These are phyloP conservation scores for Myotis daubentonii DNA, from an alignment of 2,797 vertebrate genomes.

Conservation along the genomic window DNA sequence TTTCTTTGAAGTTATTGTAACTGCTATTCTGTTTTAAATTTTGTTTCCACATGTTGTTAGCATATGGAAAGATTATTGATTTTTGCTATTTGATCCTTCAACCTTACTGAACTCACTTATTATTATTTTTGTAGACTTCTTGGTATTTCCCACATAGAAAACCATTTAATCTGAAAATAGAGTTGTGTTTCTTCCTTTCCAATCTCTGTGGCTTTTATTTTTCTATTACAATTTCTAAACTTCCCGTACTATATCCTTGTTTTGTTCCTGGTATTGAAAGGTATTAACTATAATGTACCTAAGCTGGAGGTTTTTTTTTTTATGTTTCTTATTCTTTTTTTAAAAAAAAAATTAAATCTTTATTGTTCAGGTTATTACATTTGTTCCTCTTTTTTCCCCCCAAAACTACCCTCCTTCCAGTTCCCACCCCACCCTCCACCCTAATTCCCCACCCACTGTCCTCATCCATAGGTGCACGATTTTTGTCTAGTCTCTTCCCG, in stretches of 20 bases:
- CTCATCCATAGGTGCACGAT: no score
- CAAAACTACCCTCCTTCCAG: no score
- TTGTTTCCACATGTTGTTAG: background rate
- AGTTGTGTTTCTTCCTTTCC: background rate
- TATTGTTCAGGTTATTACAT: no score
- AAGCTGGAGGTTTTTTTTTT: background rate
- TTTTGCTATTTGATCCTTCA: background rate
- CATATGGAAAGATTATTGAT: background rate
- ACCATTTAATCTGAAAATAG: background rate
- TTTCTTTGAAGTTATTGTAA: background rate
- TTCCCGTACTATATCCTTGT: background rate
- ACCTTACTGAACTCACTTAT: background rate
- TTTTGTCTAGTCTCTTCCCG: no score
- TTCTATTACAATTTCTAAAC: background rate
- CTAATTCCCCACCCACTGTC: no score
- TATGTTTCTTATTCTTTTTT: no score
- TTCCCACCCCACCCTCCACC: no score
- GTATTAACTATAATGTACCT: background rate
- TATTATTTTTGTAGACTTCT: background rate
- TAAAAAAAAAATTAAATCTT: no score
- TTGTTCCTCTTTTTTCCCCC: no score
- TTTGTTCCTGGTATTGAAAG: background rate
- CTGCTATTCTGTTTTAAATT: background rate
- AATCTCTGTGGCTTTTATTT: background rate
- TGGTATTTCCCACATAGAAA: background rate